These are phyloP conservation scores for Syngnathus floridae DNA, from an alignment of 2,113 vertebrate species.

Conservation along the genomic window DNA sequence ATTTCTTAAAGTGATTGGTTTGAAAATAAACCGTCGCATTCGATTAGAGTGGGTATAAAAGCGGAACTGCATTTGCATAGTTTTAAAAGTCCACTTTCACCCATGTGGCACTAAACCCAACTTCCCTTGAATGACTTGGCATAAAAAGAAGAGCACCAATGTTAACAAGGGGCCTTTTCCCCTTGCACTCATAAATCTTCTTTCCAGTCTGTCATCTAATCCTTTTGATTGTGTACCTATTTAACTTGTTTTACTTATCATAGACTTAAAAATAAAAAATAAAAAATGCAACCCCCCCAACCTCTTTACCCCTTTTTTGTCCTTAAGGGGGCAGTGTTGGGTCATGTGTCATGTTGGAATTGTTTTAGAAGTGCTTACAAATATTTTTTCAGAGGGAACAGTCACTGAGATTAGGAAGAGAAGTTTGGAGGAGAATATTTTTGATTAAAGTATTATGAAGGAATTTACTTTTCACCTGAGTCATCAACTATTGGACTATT, in stretches of 20 bases:
- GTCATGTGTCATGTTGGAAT: constrained; percentile 42
- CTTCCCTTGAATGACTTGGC: background rate
- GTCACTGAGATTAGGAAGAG: constrained; percentile 34
- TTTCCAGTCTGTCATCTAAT: background rate
- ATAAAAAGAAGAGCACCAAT: background rate
- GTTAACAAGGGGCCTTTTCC: background rate
- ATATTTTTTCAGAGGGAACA: constrained; percentile 30
- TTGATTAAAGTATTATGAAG: background rate
- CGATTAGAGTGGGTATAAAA: background rate
- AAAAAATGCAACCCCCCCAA: background rate
- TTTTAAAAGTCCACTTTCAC: background rate
- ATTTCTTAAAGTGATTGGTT: constrained; percentile 22
- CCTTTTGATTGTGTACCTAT: background rate
- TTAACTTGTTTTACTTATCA: background rate
- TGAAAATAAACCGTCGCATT: constrained; percentile 8
- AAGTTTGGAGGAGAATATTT: constrained; percentile 47
- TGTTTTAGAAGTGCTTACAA: constrained; percentile 42
- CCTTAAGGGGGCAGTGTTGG: constrained; percentile 72
- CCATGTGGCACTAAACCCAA: background rate
- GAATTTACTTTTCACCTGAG: too few relatives aligned
- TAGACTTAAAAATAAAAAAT: background rate
- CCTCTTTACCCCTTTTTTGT: background rate
- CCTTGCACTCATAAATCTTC: constrained; percentile 7
- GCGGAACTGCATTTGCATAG: constrained; percentile 2
- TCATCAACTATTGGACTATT: too few relatives aligned